A percentile compares a stretch with the other conserved stretches of the same genome.
phyloP scores from a whole-genome alignment of 2,888 invertebrate species.

The Cephus runcator region DNA sequence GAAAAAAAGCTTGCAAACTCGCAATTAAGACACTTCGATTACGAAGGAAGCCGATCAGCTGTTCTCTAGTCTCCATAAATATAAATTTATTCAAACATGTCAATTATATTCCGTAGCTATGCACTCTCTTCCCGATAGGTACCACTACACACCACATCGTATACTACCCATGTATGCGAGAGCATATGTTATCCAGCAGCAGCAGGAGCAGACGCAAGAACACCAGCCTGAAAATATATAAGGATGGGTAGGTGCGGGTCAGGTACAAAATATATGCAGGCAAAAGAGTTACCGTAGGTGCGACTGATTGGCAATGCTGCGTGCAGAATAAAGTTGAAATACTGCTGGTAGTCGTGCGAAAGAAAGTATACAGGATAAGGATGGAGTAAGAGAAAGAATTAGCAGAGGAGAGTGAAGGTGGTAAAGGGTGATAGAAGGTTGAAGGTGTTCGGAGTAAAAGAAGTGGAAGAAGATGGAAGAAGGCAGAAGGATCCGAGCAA shows the following conservation, averaged over 20 bases:
- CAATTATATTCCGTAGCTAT: not conserved
- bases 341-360: not conserved
- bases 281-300: not conserved
- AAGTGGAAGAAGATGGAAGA: constrained; percentile 43
- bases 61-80: not conserved
- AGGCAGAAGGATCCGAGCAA: constrained; percentile 49
- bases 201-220: not conserved
- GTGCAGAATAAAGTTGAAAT: not conserved
- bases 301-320: not conserved
- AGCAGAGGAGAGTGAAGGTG: constrained; percentile 22
- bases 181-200: not conserved
- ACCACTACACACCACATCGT: not conserved
- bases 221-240: not conserved
- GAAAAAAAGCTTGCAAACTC: not conserved
- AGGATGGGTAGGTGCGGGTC: not conserved
- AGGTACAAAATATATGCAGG: not conserved
- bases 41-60: not conserved
- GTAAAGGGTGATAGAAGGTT: constrained; percentile 16
- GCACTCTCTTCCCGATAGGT: not conserved
- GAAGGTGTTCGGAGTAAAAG: constrained; percentile 23
- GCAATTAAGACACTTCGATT: not conserved
- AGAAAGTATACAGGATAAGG: not conserved
- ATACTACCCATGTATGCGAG: not conserved
- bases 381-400: constrained; percentile 10
- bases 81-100: not conserved